Evolutionary conservation across 2,888 invertebrate genomes (phyloP), one percentile per base, ranked within the genome.

Genomic region (Oeneis ivallda): DNA sequence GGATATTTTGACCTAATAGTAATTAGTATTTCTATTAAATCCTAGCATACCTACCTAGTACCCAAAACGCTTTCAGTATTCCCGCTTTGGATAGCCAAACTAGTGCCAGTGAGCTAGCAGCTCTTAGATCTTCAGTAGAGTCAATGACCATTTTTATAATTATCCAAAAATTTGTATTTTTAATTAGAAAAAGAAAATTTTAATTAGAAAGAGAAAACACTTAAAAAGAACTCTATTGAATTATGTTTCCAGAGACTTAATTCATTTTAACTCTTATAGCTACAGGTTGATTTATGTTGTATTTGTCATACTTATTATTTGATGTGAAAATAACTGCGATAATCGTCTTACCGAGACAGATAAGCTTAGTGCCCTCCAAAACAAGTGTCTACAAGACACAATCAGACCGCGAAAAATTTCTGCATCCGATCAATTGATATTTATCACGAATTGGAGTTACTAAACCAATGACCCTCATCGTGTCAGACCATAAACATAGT

Each of bases 351-450:
- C 39, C 11, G 39, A 56, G 6, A 41, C 37, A 56, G 39, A 39
- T 11, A 39, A 17, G 39, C 39, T 41, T 17, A 19, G 15, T 39
- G 54, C 39, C 54, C 54, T 56, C 39, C 19, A 39, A 39, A 56
- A 39, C 19, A 53, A 53, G 34, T 50, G 11, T 53, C 37, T n/a
- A 37, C 11, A 10, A 56, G 17, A 56, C 19, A 56, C 19, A 56
- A 56, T 41, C 54, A 56, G 54, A 56, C 54, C 54, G 54, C 54
- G 19, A 56, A 19, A 39, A 56, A 56, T 56, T 39, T 13, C 39
- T 39, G 34, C 7, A 37, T 32, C n/a, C 34, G 50, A 37, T 53
- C 53, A 53, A 37, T 37, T 37, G 19, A 19, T 50, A 26, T 37
- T 53, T 53, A 37, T 37, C 53, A 34, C 37, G 37, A 56, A 56